These are phyloP conservation scores for Chiloscyllium punctatum DNA, from an alignment of 2,797 vertebrate species.

Conservation along the genomic window DNA sequence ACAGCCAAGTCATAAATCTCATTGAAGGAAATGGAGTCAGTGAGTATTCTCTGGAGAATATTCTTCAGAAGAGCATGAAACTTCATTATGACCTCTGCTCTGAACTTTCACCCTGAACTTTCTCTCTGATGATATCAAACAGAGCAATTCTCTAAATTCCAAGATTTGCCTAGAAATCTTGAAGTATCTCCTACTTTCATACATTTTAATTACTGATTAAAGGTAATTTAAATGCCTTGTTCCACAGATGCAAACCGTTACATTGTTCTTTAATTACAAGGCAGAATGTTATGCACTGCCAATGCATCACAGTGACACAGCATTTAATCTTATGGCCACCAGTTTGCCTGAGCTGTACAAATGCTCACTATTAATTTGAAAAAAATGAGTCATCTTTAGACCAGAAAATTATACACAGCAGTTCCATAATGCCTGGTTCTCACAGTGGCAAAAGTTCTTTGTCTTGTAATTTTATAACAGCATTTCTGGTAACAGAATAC, in stretches of 20 bases:
- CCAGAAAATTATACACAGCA: neutral
- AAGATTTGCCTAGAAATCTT: neutral
- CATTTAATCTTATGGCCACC: neutral
- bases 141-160: neutral
- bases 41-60: neutral
- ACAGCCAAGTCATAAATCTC: neutral
- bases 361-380: neutral
- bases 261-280: neutral
- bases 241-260: neutral
- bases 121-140: neutral
- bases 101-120: conserved; percentile 11
- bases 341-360: neutral
- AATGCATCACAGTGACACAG: neutral
- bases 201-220: neutral
- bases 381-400: neutral
- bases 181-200: neutral
- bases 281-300: too few species aligned
- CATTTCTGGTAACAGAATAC: neutral
- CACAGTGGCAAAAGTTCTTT: neutral
- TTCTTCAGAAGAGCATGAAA: neutral
- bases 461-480: neutral
- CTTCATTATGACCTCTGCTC: neutral
- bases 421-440: neutral
- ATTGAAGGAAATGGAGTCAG: neutral
- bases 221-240: neutral